Evolutionary conservation across 2,797 vertebrate species (phyloP).

Genomic region (Gorsachius magnificus): DNA sequence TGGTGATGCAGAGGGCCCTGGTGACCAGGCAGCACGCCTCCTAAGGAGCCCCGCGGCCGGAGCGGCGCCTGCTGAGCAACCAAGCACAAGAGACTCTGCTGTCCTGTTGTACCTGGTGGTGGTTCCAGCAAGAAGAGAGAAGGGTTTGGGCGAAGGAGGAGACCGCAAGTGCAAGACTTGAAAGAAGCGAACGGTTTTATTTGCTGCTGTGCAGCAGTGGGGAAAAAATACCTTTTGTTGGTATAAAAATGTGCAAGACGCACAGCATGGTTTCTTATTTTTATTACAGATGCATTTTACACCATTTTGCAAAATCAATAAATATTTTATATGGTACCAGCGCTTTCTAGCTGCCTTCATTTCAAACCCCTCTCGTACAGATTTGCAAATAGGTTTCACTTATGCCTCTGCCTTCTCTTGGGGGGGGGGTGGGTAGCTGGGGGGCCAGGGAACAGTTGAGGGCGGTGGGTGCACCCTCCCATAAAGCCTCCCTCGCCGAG

Average conservation of each 20-base stretch:
- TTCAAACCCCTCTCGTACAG: not conserved
- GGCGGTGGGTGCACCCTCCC: not conserved
- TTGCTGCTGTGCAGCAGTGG: slow-evolving; percentile 79
- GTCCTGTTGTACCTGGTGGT: not conserved
- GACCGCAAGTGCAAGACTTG: not conserved
- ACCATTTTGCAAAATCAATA: slow-evolving; percentile 76
- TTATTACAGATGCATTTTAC: slow-evolving; percentile 64
- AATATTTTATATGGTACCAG: slow-evolving; percentile 69
- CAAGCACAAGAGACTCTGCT: not conserved
- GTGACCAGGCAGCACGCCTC: slow-evolving; percentile 82
- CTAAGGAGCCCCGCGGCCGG: slow-evolving; percentile 10
- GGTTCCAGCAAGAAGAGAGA: not conserved
- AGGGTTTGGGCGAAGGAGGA: not conserved
- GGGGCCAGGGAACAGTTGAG: not conserved
- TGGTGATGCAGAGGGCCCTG: slow-evolving; percentile 32
- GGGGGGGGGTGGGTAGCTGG: not conserved
- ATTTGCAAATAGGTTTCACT: not conserved
- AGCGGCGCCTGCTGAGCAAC: not conserved
- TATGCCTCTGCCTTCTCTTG: fast-evolving
- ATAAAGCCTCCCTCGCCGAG: fast-evolving
- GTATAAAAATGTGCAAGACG: slow-evolving; percentile 40
- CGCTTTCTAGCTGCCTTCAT: not conserved
- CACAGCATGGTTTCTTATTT: slow-evolving; percentile 66
- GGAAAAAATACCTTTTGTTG: slow-evolving; percentile 60
- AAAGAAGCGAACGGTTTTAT: slow-evolving; percentile 5